phyloP scores from a whole-genome alignment of 2,113 vertebrate genomes.

The Equus quagga region DNA sequence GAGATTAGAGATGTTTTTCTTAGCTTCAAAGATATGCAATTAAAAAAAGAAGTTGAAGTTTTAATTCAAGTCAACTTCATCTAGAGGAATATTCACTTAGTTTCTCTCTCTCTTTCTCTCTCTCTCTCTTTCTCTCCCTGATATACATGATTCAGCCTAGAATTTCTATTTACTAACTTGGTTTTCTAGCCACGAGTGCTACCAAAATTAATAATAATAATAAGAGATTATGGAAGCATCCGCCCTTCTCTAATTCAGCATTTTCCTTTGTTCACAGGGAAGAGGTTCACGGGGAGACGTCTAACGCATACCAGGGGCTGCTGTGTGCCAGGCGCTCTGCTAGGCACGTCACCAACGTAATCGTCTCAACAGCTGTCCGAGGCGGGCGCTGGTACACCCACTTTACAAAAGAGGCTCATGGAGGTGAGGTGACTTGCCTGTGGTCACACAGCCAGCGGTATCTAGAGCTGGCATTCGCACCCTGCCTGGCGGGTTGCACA shows the following conservation, averaged over 20 bases:
- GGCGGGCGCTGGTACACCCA: no score
- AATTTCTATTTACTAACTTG: not conserved
- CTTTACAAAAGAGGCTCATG: not conserved
- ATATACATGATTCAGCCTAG: not conserved
- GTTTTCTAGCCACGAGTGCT: not conserved
- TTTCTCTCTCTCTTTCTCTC: not conserved
- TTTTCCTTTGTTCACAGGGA: not conserved
- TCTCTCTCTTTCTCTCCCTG: not conserved
- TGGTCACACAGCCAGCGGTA: not conserved
- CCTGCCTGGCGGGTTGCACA: not conserved
- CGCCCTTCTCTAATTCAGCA: not conserved
- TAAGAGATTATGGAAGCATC: not conserved
- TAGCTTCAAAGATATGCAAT: constrained; percentile 6
- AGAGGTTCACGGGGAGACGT: not conserved
- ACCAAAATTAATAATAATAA: not conserved
- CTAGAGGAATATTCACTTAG: not conserved
- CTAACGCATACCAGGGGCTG: no score
- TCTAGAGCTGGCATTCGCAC: not conserved
- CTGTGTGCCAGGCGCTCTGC: not conserved
- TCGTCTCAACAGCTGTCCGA: not conserved
- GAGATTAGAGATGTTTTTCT: not conserved
- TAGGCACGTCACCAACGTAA: not conserved
- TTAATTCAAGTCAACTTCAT: not conserved
- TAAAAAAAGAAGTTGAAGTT: not conserved
- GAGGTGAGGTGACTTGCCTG: not conserved